Evolutionary conservation across 2,797 vertebrate species (phyloP), one percentile per base, ranked within the genome.

Genomic region (Microchirus variegatus): DNA sequence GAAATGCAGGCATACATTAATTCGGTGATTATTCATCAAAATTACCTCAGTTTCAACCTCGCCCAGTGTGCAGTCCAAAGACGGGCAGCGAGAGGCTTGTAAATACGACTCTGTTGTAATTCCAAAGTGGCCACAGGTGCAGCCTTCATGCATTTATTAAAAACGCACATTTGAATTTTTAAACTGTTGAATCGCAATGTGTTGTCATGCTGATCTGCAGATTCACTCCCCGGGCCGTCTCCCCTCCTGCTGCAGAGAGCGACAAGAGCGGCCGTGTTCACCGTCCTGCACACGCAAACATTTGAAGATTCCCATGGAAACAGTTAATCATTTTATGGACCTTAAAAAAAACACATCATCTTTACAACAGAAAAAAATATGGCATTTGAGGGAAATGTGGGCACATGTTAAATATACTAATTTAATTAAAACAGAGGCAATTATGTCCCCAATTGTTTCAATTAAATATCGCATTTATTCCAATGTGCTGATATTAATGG

Each of bases 111-210:
- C 62, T 40, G 35, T 54, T 72, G 67, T 70, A 55, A 74, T 78
- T 77, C 73, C 56, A 75, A 70, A 82, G 75, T 58, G 71, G 78
- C 78, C 82, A 58, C 82, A 86, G 85, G 82, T 85, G 81, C 74
- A 75, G 77, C 57, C 45, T 60, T 85, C 81, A 84, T 88, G 75
- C 80, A 86, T 87, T 87, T 83, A 82, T 83, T 80, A 81, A 81
- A 31, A 71, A 63, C n/a, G 42, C 13, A 31, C 54, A 76, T 87
- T 80, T 77, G n/a, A 66, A 78, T 76, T 73, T 70, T 75, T 63
- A 59, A 81, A 78, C 74, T 59, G 63, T 68, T 80, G 66, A 42
- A 86, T 63, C 47, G 52, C 53, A n/a, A 38, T 17, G 66, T 53
- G 67, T 65, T 47, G 52, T 63, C 70, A 44, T 18, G 64, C 50